Percentiles rank a stretch among this genome's conserved stretches.
Conservation (phyloP, 2,113 vertebrate species). For the Micronisus gabar region DNA sequence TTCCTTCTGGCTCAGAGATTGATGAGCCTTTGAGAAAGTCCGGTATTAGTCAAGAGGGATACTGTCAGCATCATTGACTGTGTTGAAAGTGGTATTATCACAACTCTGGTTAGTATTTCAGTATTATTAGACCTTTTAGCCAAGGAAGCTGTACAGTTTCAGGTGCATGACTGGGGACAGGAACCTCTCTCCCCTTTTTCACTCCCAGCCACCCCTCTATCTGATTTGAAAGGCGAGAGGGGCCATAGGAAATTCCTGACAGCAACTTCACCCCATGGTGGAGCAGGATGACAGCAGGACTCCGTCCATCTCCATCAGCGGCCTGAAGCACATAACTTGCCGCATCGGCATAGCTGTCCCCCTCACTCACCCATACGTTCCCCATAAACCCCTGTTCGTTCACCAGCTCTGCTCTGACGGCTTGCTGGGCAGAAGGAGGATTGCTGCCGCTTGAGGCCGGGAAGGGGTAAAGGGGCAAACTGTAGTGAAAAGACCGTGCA, state of each 20-base stretch:
- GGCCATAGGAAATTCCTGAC: background rate
- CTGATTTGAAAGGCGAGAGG: background rate
- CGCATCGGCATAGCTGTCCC: background rate
- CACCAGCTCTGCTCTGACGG: background rate
- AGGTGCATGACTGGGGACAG: background rate
- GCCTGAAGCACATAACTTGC: background rate
- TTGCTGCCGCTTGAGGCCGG: background rate
- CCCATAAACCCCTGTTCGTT: background rate
- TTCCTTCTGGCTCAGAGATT: background rate
- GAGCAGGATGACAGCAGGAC: background rate
- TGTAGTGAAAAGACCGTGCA: background rate
- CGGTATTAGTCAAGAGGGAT: background rate
- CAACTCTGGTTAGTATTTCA: background rate
- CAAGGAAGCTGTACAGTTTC: background rate
- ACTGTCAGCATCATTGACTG: background rate
- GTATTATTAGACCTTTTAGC: background rate
- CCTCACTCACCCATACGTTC: background rate
- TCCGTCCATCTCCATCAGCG: background rate
- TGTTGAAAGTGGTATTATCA: background rate
- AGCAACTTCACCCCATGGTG: background rate
- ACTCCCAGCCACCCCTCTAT: background rate
- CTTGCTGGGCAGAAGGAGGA: background rate
- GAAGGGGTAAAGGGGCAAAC: background rate
- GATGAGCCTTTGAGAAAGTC: background rate
- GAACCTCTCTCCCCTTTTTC: background rate